A percentile compares a stretch with the other conserved stretches of the same genome.
Conservation (phyloP, 2,113 vertebrate species). For the Enhydra lutris region DNA sequence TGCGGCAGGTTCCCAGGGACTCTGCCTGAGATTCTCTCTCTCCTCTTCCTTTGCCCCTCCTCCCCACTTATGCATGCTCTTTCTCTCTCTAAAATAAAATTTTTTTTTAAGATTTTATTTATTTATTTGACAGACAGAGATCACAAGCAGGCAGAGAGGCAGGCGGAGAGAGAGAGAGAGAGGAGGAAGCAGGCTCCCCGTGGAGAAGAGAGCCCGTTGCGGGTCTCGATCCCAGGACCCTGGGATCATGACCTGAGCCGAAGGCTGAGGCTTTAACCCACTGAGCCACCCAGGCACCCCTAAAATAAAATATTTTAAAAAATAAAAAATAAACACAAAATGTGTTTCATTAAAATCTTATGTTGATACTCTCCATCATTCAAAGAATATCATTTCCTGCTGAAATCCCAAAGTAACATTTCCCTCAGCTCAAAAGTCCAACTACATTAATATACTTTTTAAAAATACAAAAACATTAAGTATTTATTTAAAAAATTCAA, state of each 20-base stretch:
- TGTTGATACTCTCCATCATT: background rate
- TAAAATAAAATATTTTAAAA: background rate
- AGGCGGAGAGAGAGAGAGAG: no score
- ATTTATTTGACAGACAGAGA: no score
- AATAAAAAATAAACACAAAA: background rate
- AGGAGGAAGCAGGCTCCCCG: no score
- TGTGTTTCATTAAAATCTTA: conserved; percentile 32
- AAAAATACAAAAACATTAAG: background rate
- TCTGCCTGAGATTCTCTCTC: background rate
- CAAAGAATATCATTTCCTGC: background rate
- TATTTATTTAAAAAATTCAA: conserved; percentile 17
- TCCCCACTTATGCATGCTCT: background rate
- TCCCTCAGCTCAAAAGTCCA: background rate
- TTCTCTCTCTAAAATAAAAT: background rate
- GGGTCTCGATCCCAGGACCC: no score
- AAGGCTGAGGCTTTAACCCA: no score
- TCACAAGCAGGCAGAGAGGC: no score
- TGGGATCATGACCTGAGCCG: no score
- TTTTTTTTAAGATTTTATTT: no score
- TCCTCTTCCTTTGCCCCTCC: background rate
- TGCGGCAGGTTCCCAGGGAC: background rate
- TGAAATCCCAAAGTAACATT: conserved; percentile 25
- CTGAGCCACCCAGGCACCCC: no score
- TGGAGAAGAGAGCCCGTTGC: no score
- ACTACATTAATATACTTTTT: background rate